These are phyloP conservation scores for Ectropis grisescens DNA, from an alignment of 1,140 invertebrate species.

Conservation along the genomic window DNA sequence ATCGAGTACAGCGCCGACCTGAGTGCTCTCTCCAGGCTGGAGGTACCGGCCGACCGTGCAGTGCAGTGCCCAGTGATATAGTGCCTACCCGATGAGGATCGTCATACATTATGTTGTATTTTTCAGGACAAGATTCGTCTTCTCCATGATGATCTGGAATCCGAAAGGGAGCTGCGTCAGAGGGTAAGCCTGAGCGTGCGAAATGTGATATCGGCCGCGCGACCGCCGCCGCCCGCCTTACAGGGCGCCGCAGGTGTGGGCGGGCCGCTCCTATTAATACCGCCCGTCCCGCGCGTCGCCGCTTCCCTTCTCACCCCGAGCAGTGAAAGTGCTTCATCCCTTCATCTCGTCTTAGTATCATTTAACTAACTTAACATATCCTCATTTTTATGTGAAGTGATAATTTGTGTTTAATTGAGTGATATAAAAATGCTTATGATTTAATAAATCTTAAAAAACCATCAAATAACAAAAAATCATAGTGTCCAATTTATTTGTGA, in stretches of 20 bases:
- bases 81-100: constrained; percentile 35
- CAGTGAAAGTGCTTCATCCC: constrained; percentile 5
- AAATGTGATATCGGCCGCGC: constrained; percentile 55
- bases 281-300: constrained; percentile 27
- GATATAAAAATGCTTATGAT: too few relatives aligned
- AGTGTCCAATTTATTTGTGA: too few relatives aligned
- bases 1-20: constrained; percentile 94
- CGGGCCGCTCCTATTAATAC: constrained; percentile 58
- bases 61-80: constrained; percentile 66
- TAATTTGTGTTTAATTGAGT: too few relatives aligned
- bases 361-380: too few relatives aligned
- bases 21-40: constrained; percentile 91
- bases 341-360: too few relatives aligned
- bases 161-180: constrained; percentile 95
- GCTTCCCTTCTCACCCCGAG: constrained; percentile 23
- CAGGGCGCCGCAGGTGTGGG: constrained; percentile 57
- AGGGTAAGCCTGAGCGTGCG: constrained; percentile 82
- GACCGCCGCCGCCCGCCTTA: constrained; percentile 39
- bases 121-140: constrained; percentile 97
- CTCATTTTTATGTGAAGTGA: too few relatives aligned
- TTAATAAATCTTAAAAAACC: too few relatives aligned
- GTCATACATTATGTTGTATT: constrained; percentile 61
- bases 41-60: constrained; percentile 77
- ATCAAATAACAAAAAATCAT: too few relatives aligned
- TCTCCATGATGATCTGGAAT: constrained; percentile 96